These are phyloP conservation scores for Pseudococcus longispinus DNA, from an alignment of 2,888 invertebrate species.

Conservation along the genomic window DNA sequence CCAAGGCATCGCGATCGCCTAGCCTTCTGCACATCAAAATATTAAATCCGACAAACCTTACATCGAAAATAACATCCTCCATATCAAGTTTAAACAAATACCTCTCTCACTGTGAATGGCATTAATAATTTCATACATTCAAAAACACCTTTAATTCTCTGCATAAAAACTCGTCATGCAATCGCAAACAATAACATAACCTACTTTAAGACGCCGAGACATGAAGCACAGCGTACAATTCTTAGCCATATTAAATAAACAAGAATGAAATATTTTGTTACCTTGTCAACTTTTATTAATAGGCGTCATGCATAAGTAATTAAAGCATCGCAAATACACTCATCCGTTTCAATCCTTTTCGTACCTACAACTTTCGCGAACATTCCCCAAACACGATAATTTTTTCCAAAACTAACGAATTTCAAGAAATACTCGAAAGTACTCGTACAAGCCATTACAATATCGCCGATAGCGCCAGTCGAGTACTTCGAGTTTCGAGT, in stretches of 20 bases:
- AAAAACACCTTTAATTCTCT: constrained; percentile 21
- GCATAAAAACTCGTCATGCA: constrained; percentile 2
- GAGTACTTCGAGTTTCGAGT: background rate
- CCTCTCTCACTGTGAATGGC: background rate
- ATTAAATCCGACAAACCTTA: background rate
- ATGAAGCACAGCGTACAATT: constrained; percentile 6
- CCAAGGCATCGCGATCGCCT: background rate
- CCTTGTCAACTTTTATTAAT: constrained; percentile 39
- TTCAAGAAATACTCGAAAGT: background rate
- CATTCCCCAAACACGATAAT: background rate
- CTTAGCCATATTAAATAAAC: constrained; percentile 16
- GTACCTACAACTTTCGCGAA: background rate
- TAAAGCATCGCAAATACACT: background rate
- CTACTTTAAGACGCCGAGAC: constrained; percentile 36
- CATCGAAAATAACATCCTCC: background rate
- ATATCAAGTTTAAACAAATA: constrained; percentile 11
- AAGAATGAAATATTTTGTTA: constrained; percentile 21
- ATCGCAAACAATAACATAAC: constrained; percentile 32
- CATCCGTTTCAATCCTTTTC: background rate
- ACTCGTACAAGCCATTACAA: background rate
- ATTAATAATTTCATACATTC: constrained; percentile 1
- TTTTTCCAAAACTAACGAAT: too few species aligned
- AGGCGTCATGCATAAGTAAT: constrained; percentile 28
- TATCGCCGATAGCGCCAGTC: constrained; percentile 8
- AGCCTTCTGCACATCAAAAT: background rate